phyloP scores from a whole-genome alignment of 2,113 vertebrate genomes.

The Axis porcinus region DNA sequence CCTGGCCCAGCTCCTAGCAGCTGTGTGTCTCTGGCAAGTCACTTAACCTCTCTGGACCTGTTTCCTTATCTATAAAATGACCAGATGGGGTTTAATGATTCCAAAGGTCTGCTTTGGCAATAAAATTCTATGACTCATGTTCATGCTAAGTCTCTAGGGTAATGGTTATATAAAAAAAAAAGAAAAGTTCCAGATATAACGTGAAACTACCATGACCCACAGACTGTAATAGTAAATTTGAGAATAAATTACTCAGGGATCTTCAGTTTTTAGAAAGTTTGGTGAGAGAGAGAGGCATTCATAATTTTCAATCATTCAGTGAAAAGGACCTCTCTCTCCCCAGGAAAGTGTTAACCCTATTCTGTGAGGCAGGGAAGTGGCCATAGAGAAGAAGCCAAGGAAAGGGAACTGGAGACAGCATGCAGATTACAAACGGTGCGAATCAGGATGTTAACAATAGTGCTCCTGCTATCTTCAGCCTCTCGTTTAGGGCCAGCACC shows the following conservation, averaged over 20 bases:
- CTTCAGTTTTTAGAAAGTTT: not conserved
- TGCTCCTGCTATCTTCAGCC: not conserved
- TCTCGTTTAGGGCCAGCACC: not conserved
- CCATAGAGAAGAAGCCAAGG: not conserved
- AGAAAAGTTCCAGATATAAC: not conserved
- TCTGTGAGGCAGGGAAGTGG: not conserved
- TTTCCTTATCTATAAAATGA: not conserved
- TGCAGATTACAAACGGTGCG: accelerated
- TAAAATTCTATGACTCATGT: not conserved
- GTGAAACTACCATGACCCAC: not conserved
- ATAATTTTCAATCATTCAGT: not conserved
- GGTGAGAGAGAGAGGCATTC: not conserved
- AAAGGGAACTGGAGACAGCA: not conserved
- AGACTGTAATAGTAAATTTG: not conserved
- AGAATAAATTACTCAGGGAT: not conserved
- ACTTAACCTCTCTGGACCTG: not conserved
- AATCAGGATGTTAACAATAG: not conserved
- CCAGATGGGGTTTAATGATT: not conserved
- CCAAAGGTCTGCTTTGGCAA: not conserved
- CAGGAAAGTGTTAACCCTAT: not conserved
- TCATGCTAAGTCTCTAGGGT: not conserved
- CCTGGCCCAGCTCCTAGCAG: not conserved
- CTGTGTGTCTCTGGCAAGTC: not conserved
- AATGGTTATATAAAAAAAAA: not conserved
- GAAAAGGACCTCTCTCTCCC: not conserved